Base-by-base conservation (phyloP, 2,113 vertebrate species). In the Machaerirhynchus nigripectus region DNA sequence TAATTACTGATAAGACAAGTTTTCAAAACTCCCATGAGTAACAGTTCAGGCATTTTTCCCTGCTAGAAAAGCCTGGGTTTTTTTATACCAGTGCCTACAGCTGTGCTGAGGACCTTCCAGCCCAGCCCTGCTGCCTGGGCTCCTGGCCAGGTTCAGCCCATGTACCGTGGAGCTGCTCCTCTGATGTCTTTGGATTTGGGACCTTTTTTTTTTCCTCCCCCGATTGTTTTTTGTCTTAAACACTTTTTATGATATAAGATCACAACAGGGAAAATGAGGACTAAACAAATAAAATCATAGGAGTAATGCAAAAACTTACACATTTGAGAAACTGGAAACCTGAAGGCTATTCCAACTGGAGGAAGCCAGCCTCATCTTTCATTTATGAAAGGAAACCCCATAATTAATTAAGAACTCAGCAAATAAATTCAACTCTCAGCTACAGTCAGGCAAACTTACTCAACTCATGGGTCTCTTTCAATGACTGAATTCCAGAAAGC, bases 1-100 rank as follows among this genome's bases (percentile, higher is more conserved):
- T 97, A 96, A 97, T 95, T 97, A 96, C 81, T 97, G 90, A 94
- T 82, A 80, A 75, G 64, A 94, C 26, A 95, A 94, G 91, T 91
- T 90, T 94, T 97, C 57, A 52, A 15, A 94, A 95, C 89, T 93
- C 87, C 94, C 77, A 33, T 23, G 63, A 87, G 53, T 75, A 94
- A 74, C 26, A 79, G 69, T 15, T 8, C 63, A 93, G 79, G 37
- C 31, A 81, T 89, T 90, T 77, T 84, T 84, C 40, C 86, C 87
- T 94, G 42, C 73, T 93, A 85, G 65, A 97, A 82, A 96, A 96
- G 84, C 57, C 75, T 89, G 80, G 46, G 61, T 90, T 97, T 95
- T 90, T 97, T 95, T 93, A 59, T 15, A 84, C 30, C n/a, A 65
- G 39, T 37, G 55, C 93, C 79, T 92, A 63, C 39, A 76, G 77